phyloP scores from a whole-genome alignment of 2,113 vertebrate genomes.

The Xyliphius kryptos region DNA sequence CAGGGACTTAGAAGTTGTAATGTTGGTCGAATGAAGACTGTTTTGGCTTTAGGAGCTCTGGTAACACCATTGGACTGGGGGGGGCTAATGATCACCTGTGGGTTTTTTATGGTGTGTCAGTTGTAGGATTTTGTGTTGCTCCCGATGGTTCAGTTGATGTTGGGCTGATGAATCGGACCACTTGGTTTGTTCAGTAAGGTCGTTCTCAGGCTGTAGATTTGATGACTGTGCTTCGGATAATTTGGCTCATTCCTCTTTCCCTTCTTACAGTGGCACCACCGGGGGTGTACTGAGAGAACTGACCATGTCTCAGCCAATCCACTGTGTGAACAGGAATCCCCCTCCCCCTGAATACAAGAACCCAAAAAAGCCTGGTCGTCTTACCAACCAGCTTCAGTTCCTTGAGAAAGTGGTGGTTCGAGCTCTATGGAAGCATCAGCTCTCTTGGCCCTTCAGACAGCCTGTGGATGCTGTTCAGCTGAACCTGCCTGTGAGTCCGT shows the following conservation, averaged over 20 bases:
- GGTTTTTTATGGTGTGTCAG: no score
- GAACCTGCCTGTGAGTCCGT: slow-evolving; percentile 78
- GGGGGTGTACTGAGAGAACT: slow-evolving; percentile 43
- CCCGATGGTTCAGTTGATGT: not conserved
- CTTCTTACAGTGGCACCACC: slow-evolving; percentile 40
- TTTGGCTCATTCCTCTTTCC: slow-evolving; percentile 32
- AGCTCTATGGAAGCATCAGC: slow-evolving; percentile 78
- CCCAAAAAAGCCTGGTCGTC: slow-evolving; percentile 62
- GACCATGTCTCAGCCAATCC: slow-evolving; percentile 67
- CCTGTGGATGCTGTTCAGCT: slow-evolving; percentile 87
- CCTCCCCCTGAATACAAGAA: slow-evolving; percentile 78
- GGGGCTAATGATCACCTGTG: no score
- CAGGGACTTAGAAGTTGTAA: no score
- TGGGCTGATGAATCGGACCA: no score
- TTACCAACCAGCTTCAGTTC: slow-evolving; percentile 86
- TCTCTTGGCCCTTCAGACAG: slow-evolving; percentile 87
- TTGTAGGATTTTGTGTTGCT: no score
- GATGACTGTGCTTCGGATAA: no score
- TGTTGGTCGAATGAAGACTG: no score
- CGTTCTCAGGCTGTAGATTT: no score
- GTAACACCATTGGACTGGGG: no score
- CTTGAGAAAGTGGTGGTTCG: slow-evolving; percentile 79
- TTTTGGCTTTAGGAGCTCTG: no score
- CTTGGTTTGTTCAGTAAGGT: no score
- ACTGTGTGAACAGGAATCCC: slow-evolving; percentile 69